Percentiles rank a stretch among this genome's conserved stretches.
These are phyloP conservation scores for Triplophysa yarkandensis DNA, from an alignment of 2,797 vertebrate species.

Conservation along the genomic window DNA sequence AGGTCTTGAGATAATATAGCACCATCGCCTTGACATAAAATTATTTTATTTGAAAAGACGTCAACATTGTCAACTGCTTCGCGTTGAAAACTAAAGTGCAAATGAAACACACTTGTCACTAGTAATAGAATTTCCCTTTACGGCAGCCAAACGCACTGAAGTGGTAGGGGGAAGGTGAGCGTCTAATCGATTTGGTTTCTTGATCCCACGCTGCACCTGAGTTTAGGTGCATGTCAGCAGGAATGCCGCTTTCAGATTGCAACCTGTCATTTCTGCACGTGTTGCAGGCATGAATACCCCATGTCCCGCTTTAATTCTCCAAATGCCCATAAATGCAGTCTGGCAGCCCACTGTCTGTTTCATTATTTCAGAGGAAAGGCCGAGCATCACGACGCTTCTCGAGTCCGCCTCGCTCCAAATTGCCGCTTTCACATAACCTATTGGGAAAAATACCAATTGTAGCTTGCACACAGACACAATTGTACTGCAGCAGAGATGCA, in stretches of 20 bases:
- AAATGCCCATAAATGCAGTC: slow-evolving; percentile 64
- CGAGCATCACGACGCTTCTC: slow-evolving; percentile 34
- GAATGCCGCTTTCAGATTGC: slow-evolving; percentile 59
- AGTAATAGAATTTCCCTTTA: slow-evolving; percentile 47
- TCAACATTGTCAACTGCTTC: slow-evolving; percentile 43
- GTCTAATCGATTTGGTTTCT: slow-evolving; percentile 53
- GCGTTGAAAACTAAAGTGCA: slow-evolving; percentile 37
- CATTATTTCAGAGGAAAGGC: slow-evolving; percentile 62
- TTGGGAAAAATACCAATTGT: slow-evolving; percentile 13
- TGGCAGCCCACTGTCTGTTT: slow-evolving; percentile 68
- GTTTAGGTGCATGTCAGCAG: slow-evolving; percentile 37
- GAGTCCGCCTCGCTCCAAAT: slow-evolving; percentile 34
- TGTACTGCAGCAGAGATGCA: not conserved
- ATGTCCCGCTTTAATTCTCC: slow-evolving; percentile 52
- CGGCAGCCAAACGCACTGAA: slow-evolving; percentile 38
- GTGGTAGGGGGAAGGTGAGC: slow-evolving; percentile 32
- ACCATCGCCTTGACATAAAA: slow-evolving; percentile 34
- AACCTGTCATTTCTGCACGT: slow-evolving; percentile 68
- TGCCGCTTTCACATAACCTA: slow-evolving; percentile 15
- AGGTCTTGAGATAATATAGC: slow-evolving; percentile 36
- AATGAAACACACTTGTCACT: slow-evolving; percentile 50
- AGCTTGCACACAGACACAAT: not conserved
- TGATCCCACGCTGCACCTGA: slow-evolving; percentile 38
- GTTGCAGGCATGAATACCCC: slow-evolving; percentile 64
- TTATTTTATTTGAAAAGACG: slow-evolving; percentile 45